Evolutionary conservation across 2,797 vertebrate genomes (phyloP).

Genomic region (Odontamblyopus rebecca): DNA sequence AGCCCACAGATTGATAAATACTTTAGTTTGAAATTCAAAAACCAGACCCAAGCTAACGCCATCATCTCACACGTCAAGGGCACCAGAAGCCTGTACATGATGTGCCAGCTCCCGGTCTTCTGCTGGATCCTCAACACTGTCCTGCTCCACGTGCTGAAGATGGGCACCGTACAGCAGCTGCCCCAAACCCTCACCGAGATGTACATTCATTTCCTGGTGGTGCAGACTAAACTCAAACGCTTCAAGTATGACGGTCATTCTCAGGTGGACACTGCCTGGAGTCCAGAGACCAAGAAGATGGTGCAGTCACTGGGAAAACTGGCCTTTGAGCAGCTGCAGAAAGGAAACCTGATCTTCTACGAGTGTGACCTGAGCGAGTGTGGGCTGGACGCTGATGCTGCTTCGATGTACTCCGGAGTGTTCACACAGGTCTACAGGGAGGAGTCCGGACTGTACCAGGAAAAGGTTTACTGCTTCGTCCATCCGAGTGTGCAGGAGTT

Average conservation of each 20-base stretch:
- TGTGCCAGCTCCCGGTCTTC: slow-evolving; percentile 1
- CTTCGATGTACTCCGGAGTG: slow-evolving; percentile 6
- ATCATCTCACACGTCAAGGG: neutral
- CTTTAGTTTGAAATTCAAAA: neutral
- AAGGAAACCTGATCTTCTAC: neutral
- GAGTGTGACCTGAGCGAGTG: neutral
- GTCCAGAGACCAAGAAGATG: slow-evolving; percentile 2
- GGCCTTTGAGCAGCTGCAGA: slow-evolving; percentile 10
- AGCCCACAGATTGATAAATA: neutral
- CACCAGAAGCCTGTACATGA: neutral
- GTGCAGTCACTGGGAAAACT: neutral
- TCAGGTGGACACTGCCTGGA: neutral
- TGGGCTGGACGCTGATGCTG: neutral
- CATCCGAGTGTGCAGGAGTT: slow-evolving; percentile 10
- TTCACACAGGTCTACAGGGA: slow-evolving; percentile 11
- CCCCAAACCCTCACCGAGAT: slow-evolving; percentile 11
- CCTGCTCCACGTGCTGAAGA: neutral
- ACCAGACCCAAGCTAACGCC: neutral
- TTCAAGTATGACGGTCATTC: neutral
- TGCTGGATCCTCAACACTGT: slow-evolving; percentile 5
- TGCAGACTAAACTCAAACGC: slow-evolving; percentile 5
- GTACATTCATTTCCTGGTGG: slow-evolving; percentile 14
- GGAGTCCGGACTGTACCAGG: slow-evolving; percentile 7
- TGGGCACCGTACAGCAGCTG: neutral
- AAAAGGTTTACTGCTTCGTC: slow-evolving; percentile 6